These are phyloP conservation scores for Merodon equestris DNA, from an alignment of 2,888 invertebrate species.

Conservation along the genomic window DNA sequence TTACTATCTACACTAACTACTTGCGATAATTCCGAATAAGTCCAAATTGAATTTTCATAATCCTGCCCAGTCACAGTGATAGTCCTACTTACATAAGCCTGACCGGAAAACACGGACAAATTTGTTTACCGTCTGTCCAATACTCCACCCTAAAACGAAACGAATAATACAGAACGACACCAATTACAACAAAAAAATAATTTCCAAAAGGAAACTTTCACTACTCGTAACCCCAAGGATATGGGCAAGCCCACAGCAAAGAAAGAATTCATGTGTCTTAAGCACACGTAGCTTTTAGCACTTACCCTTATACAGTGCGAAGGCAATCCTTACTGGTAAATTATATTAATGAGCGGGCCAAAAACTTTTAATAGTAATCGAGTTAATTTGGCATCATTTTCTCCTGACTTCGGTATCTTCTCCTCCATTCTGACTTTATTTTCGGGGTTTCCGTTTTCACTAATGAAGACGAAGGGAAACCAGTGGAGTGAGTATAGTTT, in stretches of 20 bases:
- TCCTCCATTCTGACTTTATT: too few relatives aligned
- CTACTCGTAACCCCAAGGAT: too few relatives aligned
- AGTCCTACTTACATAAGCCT: background rate
- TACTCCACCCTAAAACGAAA: slow-evolving; percentile 24
- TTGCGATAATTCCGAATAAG: slow-evolving; percentile 35
- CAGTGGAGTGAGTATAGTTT: slow-evolving; percentile 1
- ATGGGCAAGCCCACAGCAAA: background rate
- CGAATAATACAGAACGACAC: slow-evolving; percentile 55
- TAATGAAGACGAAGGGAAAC: too few relatives aligned
- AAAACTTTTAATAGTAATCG: slow-evolving; percentile 63
- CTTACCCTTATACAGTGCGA: background rate
- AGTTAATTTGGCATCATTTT: slow-evolving; percentile 66
- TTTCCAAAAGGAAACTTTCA: slow-evolving; percentile 31
- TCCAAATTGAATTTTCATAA: slow-evolving; percentile 43
- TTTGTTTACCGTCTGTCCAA: slow-evolving; percentile 2
- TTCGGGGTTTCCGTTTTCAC: too few relatives aligned
- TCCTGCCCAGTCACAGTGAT: slow-evolving; percentile 44
- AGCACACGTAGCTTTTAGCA: too few relatives aligned
- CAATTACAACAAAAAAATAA: slow-evolving; percentile 57
- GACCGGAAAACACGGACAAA: slow-evolving; percentile 1
- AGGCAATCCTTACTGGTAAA: slow-evolving; percentile 54
- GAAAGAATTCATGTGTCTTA: too few relatives aligned
- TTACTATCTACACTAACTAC: slow-evolving; percentile 52
- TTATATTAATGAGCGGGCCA: slow-evolving; percentile 61
- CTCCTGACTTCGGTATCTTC: too few relatives aligned